Evolutionary conservation across 1,140 invertebrate genomes (phyloP), one percentile per base, ranked within the genome.

Genomic region (Leptinotarsa undecemlineata): DNA sequence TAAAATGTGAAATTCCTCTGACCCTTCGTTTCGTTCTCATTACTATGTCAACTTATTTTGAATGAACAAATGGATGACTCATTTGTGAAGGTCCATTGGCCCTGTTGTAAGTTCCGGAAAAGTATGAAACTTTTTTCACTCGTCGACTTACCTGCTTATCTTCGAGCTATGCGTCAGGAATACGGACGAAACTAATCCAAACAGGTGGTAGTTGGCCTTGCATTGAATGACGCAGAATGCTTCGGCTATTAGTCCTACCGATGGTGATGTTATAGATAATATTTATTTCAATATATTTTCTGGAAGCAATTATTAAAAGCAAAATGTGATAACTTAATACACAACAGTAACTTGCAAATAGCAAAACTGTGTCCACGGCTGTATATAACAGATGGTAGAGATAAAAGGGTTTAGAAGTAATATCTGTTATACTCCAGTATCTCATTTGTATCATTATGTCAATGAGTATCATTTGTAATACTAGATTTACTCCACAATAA

Each of bases 361-460:
- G 51, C 51, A 57, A 57, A 57, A 57, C 6, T 57, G n/a, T 57
- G 51, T 57, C 51, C 51, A 57, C 15, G 51, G 15, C 51, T 57
- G 51, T 57, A 14, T 3, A 57, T 57, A 57, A 57, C 51, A 57
- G 51, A 57, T 57, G 51, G 51, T 57, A 17, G 51, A 57, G 51
- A 57, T 57, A 57, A 57, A 57, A 57, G 51, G 51, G 15, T 57
- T 57, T 17, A 57, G 51, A 15, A 57, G 15, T 19, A 57, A 57
- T 57, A 57, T 57, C 0, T 57, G 51, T 57, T 17, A 4, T 14
- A 15, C 51, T 57, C 17, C 51, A 57, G 51, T 57, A 57, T 57
- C 51, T 57, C 33, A 42, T 42, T 57, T 57, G 51, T 57, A 57
- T 57, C 51, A 57, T 57, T 57, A 57, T 57, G 51, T 57, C 51